These are phyloP conservation scores for Choristoneura rosaceana DNA, from an alignment of 2,888 invertebrate genomes.

Conservation along the genomic window DNA sequence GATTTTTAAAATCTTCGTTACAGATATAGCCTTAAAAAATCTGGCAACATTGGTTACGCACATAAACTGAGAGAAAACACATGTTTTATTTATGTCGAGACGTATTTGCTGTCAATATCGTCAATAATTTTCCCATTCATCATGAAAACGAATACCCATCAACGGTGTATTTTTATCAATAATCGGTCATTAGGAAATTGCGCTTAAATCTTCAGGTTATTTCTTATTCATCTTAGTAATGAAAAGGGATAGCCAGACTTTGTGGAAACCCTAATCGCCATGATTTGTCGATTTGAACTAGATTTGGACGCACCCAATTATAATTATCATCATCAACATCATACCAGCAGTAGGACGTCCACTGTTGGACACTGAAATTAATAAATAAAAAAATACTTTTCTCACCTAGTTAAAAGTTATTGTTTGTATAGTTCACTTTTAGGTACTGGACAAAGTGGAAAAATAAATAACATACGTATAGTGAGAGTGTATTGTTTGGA, in stretches of 20 bases:
- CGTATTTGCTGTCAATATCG: neutral
- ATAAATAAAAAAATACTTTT: too few species aligned
- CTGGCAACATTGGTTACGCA: too few species aligned
- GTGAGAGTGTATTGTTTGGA: too few species aligned
- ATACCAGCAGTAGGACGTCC: neutral
- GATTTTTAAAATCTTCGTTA: too few species aligned
- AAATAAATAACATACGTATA: too few species aligned
- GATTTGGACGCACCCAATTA: neutral
- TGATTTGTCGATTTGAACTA: neutral
- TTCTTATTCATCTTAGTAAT: neutral
- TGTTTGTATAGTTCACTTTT: too few species aligned
- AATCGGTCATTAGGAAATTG: neutral
- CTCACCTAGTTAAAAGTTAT: too few species aligned
- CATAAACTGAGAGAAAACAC: neutral
- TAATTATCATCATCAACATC: neutral
- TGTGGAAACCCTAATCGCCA: neutral
- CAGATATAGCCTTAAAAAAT: too few species aligned
- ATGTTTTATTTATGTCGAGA: neutral
- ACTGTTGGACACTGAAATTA: too few species aligned
- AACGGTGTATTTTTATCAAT: neutral
- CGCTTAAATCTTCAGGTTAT: neutral
- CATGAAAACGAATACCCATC: neutral
- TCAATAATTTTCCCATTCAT: constrained; percentile 2
- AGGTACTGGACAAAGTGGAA: too few species aligned
- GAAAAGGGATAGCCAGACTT: neutral